A percentile compares a stretch with the other conserved stretches of the same genome.
Conservation (phyloP, 2,888 invertebrate genomes). For the Dyspetes luteomarginatus region DNA sequence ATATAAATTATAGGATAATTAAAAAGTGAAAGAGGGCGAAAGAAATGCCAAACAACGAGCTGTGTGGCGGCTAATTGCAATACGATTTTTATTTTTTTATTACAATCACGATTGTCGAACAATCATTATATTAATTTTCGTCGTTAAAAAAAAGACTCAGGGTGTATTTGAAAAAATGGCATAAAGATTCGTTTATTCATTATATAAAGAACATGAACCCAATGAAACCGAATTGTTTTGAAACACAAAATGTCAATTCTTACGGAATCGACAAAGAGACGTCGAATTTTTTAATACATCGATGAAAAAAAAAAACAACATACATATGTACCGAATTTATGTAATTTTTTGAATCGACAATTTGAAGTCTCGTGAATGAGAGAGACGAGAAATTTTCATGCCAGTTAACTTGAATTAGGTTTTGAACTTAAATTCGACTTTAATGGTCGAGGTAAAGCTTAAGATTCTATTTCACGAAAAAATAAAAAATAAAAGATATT, state of each 20-base stretch:
- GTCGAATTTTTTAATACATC: slow-evolving; percentile 12
- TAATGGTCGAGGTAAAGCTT: slow-evolving; percentile 54
- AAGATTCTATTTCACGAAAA: slow-evolving; percentile 49
- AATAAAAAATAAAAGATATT: slow-evolving; percentile 10
- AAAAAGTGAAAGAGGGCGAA: slow-evolving; percentile 59
- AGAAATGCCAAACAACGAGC: slow-evolving; percentile 74
- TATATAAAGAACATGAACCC: not conserved
- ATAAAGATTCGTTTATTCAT: not conserved
- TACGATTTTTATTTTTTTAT: slow-evolving; percentile 57
- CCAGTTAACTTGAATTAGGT: slow-evolving; percentile 45
- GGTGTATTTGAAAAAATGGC: not conserved
- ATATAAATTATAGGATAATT: slow-evolving; percentile 73
- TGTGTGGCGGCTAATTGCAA: slow-evolving; percentile 71
- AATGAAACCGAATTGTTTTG: slow-evolving; percentile 14
- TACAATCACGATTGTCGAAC: slow-evolving; percentile 29
- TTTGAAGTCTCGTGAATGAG: slow-evolving; percentile 16
- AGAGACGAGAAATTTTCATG: slow-evolving; percentile 27
- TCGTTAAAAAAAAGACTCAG: slow-evolving; percentile 12
- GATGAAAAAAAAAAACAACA: not conserved
- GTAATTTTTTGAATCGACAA: slow-evolving; percentile 38
- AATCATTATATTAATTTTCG: slow-evolving; percentile 1
- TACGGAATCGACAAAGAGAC: slow-evolving; percentile 1
- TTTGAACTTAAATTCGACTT: slow-evolving; percentile 54
- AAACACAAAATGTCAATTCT: slow-evolving; percentile 39
- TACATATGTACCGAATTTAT: slow-evolving; percentile 44